Evolutionary conservation across 2,113 vertebrate genomes (phyloP).

Genomic region (Noturus placidus): DNA sequence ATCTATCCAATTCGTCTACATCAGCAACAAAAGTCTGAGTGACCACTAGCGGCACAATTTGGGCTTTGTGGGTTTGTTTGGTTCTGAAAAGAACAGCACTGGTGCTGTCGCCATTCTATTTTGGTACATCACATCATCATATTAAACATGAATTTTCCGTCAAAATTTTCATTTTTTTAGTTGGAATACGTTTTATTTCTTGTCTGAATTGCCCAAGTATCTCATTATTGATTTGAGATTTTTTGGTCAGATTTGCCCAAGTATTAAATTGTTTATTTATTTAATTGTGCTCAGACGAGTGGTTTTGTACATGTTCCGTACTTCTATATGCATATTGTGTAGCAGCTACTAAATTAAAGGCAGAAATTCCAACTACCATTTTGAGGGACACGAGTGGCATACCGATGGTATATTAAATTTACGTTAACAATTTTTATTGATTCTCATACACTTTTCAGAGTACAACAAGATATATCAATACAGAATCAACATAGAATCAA

Average conservation of each 20-base stretch:
- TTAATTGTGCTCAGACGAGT: neutral
- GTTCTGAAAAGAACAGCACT: neutral
- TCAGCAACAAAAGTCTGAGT: neutral
- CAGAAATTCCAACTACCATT: neutral
- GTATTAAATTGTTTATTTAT: no score
- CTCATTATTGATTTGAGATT: neutral
- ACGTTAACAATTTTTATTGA: no score
- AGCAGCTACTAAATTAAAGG: neutral
- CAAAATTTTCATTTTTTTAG: neutral
- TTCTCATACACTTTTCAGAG: no score
- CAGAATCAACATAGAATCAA: no score
- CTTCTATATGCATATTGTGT: neutral
- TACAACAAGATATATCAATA: no score
- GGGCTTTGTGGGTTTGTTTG: neutral
- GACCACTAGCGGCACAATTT: neutral
- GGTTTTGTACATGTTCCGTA: neutral
- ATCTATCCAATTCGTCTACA: no score
- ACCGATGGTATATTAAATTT: no score
- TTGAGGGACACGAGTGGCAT: neutral
- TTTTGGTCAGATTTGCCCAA: no score
- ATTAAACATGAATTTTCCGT: neutral
- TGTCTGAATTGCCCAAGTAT: neutral
- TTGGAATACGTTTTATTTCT: neutral
- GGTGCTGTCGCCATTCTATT: neutral
- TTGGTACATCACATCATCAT: neutral